These are phyloP conservation scores for Pelecanoides urinatrix DNA, from an alignment of 2,113 vertebrate species.

Conservation along the genomic window DNA sequence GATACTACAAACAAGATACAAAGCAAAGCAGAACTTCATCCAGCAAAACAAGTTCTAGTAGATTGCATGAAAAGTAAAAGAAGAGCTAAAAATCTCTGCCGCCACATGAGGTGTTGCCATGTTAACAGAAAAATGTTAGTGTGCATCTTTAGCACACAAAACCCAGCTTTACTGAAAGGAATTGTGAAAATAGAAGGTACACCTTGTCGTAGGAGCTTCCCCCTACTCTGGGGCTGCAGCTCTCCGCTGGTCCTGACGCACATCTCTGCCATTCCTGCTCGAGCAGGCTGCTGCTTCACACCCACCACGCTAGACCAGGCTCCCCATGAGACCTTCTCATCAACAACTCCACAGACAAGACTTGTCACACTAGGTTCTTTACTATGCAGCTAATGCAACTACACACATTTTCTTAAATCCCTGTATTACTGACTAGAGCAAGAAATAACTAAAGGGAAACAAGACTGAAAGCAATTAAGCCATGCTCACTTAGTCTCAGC, in stretches of 20 bases:
- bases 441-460: not conserved
- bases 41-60: not conserved
- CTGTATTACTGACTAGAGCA: not conserved
- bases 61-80: not conserved
- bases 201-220: not conserved
- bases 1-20: not conserved
- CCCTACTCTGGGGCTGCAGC: not conserved
- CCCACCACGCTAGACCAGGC: rapidly evolving
- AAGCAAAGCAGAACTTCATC: not conserved
- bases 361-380: rapidly evolving
- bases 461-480: not conserved
- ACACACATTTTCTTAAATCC: not conserved
- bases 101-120: not conserved
- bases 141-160: not conserved
- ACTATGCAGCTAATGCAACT: not conserved
- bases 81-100: not conserved
- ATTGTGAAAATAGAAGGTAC: not conserved
- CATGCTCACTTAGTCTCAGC: not conserved
- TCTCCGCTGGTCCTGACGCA: rapidly evolving
- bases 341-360: not conserved
- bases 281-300: not conserved
- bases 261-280: not conserved
- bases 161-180: not conserved
- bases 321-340: not conserved
- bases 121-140: not conserved